Percentiles rank a stretch among this genome's conserved stretches.
These are phyloP conservation scores for Dendroctonus valens DNA, from an alignment of 1,140 invertebrate species.

Conservation along the genomic window DNA sequence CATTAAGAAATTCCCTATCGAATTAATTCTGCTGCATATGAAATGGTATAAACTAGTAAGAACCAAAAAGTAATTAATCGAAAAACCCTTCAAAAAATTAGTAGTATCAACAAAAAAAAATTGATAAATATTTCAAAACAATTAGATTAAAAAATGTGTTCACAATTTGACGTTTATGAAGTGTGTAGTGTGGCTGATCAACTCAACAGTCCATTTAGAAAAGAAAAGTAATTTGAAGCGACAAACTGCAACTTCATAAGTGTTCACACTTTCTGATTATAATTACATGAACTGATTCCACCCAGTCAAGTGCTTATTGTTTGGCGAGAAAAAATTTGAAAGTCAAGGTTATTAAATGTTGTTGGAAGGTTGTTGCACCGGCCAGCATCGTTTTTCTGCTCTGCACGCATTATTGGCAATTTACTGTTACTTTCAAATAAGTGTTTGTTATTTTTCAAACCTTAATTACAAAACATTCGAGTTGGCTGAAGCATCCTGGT, in stretches of 20 bases:
- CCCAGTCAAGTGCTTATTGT: background rate
- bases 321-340: constrained; percentile 24
- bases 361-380: constrained; percentile 14
- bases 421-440: constrained; percentile 8
- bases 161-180: too few species aligned
- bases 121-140: too few species aligned
- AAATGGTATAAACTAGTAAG: too few species aligned
- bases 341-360: constrained; percentile 28
- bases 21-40: too few species aligned
- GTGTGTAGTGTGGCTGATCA: too few species aligned
- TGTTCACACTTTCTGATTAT: constrained; percentile 20
- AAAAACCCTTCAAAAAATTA: too few species aligned
- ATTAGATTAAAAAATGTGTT: too few species aligned
- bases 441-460: constrained; percentile 3
- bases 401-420: constrained; percentile 10
- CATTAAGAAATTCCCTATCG: too few species aligned
- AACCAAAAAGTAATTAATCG: too few species aligned
- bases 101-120: too few species aligned
- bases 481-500: background rate
- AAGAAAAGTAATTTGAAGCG: too few species aligned
- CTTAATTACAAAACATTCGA: background rate
- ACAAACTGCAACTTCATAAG: background rate
- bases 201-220: too few species aligned
- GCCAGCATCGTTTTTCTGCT: constrained; percentile 4
- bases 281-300: constrained; percentile 10